phyloP scores from a whole-genome alignment of 2,888 invertebrate genomes.

The Protodeltote pygarga region DNA sequence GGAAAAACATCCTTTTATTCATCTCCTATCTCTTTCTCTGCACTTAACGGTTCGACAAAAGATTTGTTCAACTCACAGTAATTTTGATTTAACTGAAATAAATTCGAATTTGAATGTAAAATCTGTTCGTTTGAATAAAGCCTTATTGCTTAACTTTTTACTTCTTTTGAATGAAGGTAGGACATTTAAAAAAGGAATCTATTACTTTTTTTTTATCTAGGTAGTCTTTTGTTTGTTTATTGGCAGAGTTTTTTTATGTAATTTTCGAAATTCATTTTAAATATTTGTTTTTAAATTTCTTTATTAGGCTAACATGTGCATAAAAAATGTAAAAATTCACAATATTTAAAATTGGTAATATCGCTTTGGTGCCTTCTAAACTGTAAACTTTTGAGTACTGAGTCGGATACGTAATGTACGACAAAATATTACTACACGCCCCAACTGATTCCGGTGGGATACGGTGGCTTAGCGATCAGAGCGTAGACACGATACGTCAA shows the following conservation, averaged over 20 bases:
- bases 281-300: too few relatives aligned
- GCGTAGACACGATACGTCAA: too few relatives aligned
- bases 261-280: too few relatives aligned
- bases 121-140: slow-evolving; percentile 25
- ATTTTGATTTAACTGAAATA: slow-evolving; percentile 36
- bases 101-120: slow-evolving; percentile 31
- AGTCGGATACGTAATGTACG: too few relatives aligned
- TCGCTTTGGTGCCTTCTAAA: too few relatives aligned
- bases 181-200: slow-evolving; percentile 40
- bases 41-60: slow-evolving; percentile 41
- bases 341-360: too few relatives aligned
- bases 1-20: slow-evolving; percentile 24
- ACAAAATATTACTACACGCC: too few relatives aligned
- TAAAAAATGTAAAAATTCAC: too few relatives aligned
- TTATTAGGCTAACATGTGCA: too few relatives aligned
- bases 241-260: slow-evolving; percentile 22
- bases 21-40: slow-evolving; percentile 11
- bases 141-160: slow-evolving; percentile 39
- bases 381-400: too few relatives aligned
- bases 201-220: slow-evolving; percentile 45
- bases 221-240: slow-evolving; percentile 28
- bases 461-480: too few relatives aligned
- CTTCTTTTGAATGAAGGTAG: slow-evolving; percentile 30
- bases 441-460: too few relatives aligned
- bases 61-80: slow-evolving; percentile 34